Percentiles rank a stretch among this genome's conserved stretches.
phyloP scores from a whole-genome alignment of 2,797 vertebrate genomes.

The Epinephelus awoara region DNA sequence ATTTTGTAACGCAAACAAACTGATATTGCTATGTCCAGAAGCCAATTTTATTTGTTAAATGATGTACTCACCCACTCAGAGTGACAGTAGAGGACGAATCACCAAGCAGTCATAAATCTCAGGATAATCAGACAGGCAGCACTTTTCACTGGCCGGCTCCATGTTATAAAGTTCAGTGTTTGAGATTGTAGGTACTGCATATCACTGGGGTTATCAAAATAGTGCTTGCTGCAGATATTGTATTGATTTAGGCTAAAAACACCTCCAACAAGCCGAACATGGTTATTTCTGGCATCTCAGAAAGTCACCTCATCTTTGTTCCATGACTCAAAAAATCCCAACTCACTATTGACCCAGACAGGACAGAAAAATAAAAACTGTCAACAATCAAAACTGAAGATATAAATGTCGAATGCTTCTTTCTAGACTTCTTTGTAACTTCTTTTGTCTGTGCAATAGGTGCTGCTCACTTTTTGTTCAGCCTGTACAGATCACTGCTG shows the following conservation, averaged over 20 bases:
- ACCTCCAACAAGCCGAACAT: neutral
- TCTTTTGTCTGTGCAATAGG: neutral
- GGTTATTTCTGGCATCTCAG: neutral
- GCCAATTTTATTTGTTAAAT: constrained; percentile 33
- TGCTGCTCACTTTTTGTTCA: neutral
- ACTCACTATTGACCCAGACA: too few relatives aligned
- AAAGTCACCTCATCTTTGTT: neutral
- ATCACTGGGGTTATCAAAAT: constrained; percentile 25
- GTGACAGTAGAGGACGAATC: constrained; percentile 37
- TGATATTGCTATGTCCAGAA: neutral
- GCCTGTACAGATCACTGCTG: fast-evolving
- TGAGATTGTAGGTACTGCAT: constrained; percentile 5
- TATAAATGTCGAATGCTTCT: neutral
- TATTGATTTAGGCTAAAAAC: constrained; percentile 20
- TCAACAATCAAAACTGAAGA: neutral
- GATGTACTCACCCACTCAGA: constrained; percentile 24
- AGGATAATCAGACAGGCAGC: constrained; percentile 33
- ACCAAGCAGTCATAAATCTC: constrained; percentile 39
- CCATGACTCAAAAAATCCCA: neutral
- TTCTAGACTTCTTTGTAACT: neutral
- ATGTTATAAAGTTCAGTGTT: constrained; percentile 28
- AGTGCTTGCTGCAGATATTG: constrained; percentile 12
- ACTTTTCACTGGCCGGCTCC: constrained; percentile 11
- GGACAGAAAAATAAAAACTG: neutral
- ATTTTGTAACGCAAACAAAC: constrained; percentile 13